Conservation (phyloP, 2,797 vertebrate genomes). For the Halcyon chelicuti region DNA sequence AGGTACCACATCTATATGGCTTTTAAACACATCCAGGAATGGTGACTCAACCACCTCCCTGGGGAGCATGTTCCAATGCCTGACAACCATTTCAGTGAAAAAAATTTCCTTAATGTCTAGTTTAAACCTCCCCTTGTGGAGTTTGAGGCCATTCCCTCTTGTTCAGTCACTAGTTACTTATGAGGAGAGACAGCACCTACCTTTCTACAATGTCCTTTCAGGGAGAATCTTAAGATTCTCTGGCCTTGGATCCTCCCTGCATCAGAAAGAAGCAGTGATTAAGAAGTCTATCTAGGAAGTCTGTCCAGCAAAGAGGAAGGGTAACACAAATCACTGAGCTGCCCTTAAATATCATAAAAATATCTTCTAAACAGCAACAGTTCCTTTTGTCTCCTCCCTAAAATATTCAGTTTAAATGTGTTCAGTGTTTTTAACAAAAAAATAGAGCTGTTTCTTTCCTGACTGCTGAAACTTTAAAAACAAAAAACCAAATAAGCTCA, state of each 20-base stretch:
- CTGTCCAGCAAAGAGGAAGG: not conserved
- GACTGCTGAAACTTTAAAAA: not conserved
- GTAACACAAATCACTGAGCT: not conserved
- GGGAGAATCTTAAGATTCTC: not conserved
- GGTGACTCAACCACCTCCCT: too few species aligned
- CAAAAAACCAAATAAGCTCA: not conserved
- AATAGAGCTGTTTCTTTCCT: not conserved
- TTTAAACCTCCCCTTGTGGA: too few species aligned
- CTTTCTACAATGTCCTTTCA: too few species aligned
- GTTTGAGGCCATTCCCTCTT: too few species aligned
- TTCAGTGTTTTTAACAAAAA: not conserved
- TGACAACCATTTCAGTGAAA: too few species aligned
- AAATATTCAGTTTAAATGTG: not conserved
- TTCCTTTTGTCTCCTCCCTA: not conserved
- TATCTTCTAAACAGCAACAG: not conserved
- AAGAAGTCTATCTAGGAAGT: not conserved
- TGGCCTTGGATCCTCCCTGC: not conserved
- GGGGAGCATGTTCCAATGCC: too few species aligned
- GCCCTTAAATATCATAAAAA: not conserved
- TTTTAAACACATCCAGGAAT: too few species aligned
- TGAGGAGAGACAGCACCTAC: too few species aligned
- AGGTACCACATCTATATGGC: too few species aligned
- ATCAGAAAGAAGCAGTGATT: not conserved
- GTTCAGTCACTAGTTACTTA: too few species aligned
- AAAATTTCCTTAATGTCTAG: too few species aligned